These are phyloP conservation scores for Allacma fusca DNA, from an alignment of 2,888 invertebrate genomes.

Conservation along the genomic window DNA sequence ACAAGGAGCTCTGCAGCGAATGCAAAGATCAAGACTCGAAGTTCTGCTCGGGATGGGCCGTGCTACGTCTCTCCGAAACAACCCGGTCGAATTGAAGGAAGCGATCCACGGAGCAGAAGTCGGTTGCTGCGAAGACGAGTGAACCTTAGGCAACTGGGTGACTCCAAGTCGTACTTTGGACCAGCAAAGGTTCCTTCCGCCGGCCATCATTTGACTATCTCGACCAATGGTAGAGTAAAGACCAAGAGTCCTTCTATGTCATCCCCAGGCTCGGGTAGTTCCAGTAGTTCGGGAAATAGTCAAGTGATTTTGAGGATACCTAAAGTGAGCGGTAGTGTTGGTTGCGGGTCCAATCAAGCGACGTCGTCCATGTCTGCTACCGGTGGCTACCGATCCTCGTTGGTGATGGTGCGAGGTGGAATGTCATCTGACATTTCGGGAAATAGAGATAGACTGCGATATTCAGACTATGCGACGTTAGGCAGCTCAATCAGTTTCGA, in stretches of 20 bases:
- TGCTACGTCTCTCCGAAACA: no score
- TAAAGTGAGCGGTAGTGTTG: constrained; percentile 38
- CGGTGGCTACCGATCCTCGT: neutral
- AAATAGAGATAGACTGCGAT: no score
- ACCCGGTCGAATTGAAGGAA: neutral
- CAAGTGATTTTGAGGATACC: constrained; percentile 46
- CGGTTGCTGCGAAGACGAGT: constrained; percentile 49
- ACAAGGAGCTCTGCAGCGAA: constrained; percentile 54
- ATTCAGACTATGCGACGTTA: no score
- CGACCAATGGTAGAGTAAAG: neutral
- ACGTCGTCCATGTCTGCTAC: neutral
- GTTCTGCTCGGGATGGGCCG: constrained; percentile 28
- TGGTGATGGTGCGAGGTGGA: neutral
- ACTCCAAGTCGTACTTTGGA: neutral
- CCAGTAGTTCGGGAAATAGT: constrained; percentile 12
- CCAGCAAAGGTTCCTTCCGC: no score
- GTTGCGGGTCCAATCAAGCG: neutral
- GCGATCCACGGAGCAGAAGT: constrained; percentile 37
- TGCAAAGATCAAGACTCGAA: constrained; percentile 59
- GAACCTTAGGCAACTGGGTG: constrained; percentile 17
- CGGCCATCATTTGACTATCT: constrained; percentile 16
- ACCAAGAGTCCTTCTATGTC: constrained; percentile 14
- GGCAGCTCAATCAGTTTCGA: no score
- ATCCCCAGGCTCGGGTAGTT: constrained; percentile 17
- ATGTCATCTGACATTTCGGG: no score